These are phyloP conservation scores for Desoria tigrina DNA, from an alignment of 2,888 invertebrate genomes.

Conservation along the genomic window DNA sequence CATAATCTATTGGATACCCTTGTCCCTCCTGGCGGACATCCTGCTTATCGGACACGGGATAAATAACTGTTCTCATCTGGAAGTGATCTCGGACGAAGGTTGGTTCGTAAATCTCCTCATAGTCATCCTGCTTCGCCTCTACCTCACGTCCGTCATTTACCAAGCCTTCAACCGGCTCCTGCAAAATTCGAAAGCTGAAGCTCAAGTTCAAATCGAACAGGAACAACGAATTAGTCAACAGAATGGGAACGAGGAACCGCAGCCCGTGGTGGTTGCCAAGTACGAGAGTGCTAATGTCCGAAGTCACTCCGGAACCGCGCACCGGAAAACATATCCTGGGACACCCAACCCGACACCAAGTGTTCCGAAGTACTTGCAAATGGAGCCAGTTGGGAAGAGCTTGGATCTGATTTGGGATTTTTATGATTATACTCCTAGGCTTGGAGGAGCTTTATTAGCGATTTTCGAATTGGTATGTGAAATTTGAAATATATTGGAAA, in stretches of 20 bases:
- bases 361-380: constrained; percentile 25
- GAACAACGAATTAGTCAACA: background rate
- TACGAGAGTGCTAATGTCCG: background rate
- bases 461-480: constrained; percentile 34
- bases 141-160: constrained; percentile 31
- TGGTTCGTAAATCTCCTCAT: constrained; percentile 36
- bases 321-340: background rate
- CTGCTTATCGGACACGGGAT: constrained; percentile 29
- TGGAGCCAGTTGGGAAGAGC: constrained; percentile 37
- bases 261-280: background rate
- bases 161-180: constrained; percentile 33
- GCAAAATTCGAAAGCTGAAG: constrained; percentile 24
- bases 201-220: background rate
- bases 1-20: constrained; percentile 37
- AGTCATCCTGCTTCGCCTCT: constrained; percentile 35
- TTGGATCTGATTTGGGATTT: constrained; percentile 25
- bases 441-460: constrained; percentile 33
- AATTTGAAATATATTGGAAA: too few relatives aligned
- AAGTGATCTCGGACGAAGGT: constrained; percentile 35
- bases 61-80: constrained; percentile 21
- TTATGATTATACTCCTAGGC: constrained; percentile 34
- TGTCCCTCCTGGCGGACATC: constrained; percentile 36
- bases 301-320: background rate
- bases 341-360: background rate
- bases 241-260: background rate